Conservation (phyloP, 2,888 invertebrate species). For the Vesta saturnalis region DNA sequence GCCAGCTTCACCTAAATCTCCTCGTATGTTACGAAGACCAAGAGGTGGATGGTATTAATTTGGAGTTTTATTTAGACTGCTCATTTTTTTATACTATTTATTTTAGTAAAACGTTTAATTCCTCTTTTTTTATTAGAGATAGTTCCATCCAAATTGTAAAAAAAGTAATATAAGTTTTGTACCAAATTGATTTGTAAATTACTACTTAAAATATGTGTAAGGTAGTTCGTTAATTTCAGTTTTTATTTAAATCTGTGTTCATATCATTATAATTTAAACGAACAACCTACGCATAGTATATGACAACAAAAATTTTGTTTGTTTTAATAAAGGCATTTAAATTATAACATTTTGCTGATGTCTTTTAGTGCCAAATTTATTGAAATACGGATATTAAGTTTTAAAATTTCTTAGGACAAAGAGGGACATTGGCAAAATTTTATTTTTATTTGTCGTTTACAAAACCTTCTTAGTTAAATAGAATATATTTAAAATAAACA, state of each 20-base stretch:
- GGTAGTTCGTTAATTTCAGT: constrained; percentile 11
- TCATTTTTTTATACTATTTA: constrained; percentile 34
- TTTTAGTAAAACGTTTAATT: constrained; percentile 23
- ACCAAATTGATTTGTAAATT: constrained; percentile 30
- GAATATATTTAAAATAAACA: constrained; percentile 28
- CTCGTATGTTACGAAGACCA: constrained; percentile 58
- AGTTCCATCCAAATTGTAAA: constrained; percentile 36
- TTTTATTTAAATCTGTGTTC: constrained; percentile 14
- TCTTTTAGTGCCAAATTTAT: constrained; percentile 6
- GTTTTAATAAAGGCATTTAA: not conserved
- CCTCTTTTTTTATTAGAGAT: constrained; percentile 26
- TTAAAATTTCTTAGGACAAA: not conserved
- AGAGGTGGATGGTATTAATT: constrained; percentile 61
- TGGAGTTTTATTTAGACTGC: constrained; percentile 28
- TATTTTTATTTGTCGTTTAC: not conserved
- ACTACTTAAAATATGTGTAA: not conserved
- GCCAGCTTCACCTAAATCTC: constrained; percentile 58
- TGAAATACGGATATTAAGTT: not conserved
- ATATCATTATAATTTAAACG: not conserved
- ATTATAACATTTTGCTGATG: not conserved
- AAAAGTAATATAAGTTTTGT: constrained; percentile 37
- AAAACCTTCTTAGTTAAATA: constrained; percentile 27
- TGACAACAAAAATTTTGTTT: not conserved
- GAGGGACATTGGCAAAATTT: not conserved
- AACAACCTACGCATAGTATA: not conserved